Conservation (phyloP, 2,888 invertebrate species). For the Spialia ferax region DNA sequence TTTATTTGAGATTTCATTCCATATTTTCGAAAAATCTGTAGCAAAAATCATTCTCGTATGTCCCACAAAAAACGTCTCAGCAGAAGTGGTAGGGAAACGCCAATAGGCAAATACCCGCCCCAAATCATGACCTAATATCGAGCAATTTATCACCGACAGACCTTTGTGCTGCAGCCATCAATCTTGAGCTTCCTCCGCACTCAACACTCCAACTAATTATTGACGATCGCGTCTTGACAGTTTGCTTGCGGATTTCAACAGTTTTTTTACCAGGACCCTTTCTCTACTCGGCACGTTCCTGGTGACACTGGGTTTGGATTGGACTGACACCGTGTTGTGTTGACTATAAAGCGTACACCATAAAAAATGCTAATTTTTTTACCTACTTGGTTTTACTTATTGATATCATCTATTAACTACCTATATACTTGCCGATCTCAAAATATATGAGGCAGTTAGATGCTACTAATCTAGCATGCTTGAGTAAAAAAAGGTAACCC, state of each 20-base stretch:
- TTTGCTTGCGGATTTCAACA: conserved; percentile 68
- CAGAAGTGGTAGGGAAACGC: conserved; percentile 48
- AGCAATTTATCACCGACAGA: conserved; percentile 84
- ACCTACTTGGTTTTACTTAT: too few species aligned
- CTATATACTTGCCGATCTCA: too few species aligned
- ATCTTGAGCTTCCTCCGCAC: conserved; percentile 79
- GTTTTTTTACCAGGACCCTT: conserved; percentile 61
- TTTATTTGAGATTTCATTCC: neutral
- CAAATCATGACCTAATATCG: conserved; percentile 84
- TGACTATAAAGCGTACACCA: neutral
- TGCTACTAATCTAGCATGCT: neutral
- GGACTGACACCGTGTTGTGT: neutral
- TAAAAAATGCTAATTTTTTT: too few species aligned
- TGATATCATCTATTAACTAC: too few species aligned
- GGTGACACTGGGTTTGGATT: neutral
- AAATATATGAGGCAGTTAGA: too few species aligned
- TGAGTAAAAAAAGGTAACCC: neutral
- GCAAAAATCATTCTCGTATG: neutral
- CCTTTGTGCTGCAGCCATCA: conserved; percentile 80
- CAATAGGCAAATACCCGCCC: conserved; percentile 81
- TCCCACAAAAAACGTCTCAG: conserved; percentile 45
- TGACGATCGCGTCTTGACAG: conserved; percentile 76
- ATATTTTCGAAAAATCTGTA: neutral
- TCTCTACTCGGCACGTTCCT: conserved; percentile 43
- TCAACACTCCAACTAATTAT: conserved; percentile 83